Conservation (phyloP, 2,888 invertebrate genomes). For the Heliconius hortense region DNA sequence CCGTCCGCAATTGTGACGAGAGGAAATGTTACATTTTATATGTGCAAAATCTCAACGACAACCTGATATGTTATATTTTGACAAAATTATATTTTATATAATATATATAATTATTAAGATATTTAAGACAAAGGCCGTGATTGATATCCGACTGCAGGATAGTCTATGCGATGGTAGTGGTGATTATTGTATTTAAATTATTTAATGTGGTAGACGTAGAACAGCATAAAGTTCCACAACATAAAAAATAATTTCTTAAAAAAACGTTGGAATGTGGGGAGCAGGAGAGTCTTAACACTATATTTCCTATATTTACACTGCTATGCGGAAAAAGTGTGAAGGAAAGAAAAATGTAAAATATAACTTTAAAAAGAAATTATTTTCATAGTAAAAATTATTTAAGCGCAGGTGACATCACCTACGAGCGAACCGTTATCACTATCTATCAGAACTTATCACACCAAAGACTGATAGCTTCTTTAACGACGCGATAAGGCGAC, state of each 20-base stretch:
- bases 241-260: not conserved
- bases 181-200: no score
- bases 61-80: not conserved
- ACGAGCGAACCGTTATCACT: slow-evolving; percentile 41
- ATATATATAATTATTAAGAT: no score
- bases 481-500: slow-evolving; percentile 45
- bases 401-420: slow-evolving; percentile 40
- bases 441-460: slow-evolving; percentile 46
- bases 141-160: no score
- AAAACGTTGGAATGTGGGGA: not conserved
- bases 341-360: not conserved
- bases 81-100: slow-evolving; percentile 1
- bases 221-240: not conserved
- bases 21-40: slow-evolving; percentile 15
- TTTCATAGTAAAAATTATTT: slow-evolving; percentile 11
- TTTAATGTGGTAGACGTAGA: not conserved
- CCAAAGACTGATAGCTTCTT: slow-evolving; percentile 47
- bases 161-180: no score
- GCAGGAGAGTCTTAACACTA: not conserved
- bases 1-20: not conserved
- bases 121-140: not conserved
- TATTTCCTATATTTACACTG: not conserved
- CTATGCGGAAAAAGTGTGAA: not conserved
- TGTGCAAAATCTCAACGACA: slow-evolving; percentile 2
- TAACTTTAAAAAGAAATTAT: slow-evolving; percentile 10